Evolutionary conservation across 2,113 vertebrate genomes (phyloP), one percentile per base, ranked within the genome.

Genomic region (Centropus unirufus): DNA sequence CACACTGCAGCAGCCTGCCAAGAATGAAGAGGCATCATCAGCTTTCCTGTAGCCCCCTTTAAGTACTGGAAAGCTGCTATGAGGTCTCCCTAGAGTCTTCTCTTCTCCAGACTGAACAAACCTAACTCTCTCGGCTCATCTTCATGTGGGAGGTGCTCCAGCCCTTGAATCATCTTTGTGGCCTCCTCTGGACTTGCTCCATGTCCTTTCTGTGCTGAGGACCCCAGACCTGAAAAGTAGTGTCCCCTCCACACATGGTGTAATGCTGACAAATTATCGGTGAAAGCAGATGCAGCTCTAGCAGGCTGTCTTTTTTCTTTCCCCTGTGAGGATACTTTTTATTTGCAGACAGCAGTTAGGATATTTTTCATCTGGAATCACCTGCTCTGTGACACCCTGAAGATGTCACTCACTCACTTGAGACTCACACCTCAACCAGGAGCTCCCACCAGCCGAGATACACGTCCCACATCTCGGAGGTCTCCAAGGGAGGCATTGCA

Each of bases 361-460:
- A 36, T 36, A 36, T 36, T 36, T 36, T 36, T 36, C 36, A 36
- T 36, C 36, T 36, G 36, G 36, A 36, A 36, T 27, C 24, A 87
- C 12, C 20, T 54, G 42, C 14, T 59, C 40, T n/a, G 15, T 62
- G 14, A 17, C 58, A 21, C 24, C 78, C 92, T 86, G 92, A 69
- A 91, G 79, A 59, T 94, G 73, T 73, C 92, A 84, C 46, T 94
- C 63, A 74, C 68, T 72, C 82, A 76, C 63, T 80, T 78, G 40
- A 89, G 92, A 78, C 3, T 32, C 68, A 42, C 17, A 64, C 24
- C 63, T 75, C 8, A 88, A 11, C 23, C 42, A 80, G 46, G 73
- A 14, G 29, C 26, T 95, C 85, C 69, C 58, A 57, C 32, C 67
- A 90, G 36, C 67, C 42, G n/a, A n/a, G 19, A n/a, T 36, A 55